Base-by-base conservation (phyloP, 2,888 invertebrate species). In the Leuctra nigra region DNA sequence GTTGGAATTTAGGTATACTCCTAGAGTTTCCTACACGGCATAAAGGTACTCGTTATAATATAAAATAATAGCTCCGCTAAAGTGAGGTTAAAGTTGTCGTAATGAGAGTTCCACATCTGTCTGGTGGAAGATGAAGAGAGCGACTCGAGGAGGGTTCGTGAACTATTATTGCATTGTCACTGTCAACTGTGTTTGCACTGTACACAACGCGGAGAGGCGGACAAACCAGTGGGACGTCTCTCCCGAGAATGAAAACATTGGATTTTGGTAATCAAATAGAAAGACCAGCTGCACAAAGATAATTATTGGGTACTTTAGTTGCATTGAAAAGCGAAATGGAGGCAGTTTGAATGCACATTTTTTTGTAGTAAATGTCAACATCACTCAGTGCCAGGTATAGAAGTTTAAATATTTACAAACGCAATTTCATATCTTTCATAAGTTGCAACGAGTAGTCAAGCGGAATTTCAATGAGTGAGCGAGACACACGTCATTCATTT, bases 61-160 rank as follows among this genome's bases (percentile, higher is more conserved):
- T 50, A 50, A 50, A 35, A 47, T 25, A n/a, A 24, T 33, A 35
- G 25, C 24, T 23, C 18, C 6, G 4, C 4, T 44, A 44, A 44
- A 44, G 44, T 44, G 50, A 50, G 50, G 50, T 50, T 50, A 44
- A n/a, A 18, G 50, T 35, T 35, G 50, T 33, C 50, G 22, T 20
- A 50, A 50, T 29, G 35, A 50, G 50, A 29, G 50, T 33, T 18
- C 11, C 35, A 35, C 50, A 50, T 50, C 50, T 50, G 50, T 33
- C 50, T 41, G 41, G 22, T 18, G 1, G 35, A 33, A 35, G 50
- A 20, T 25, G 2, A 18, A 25, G 11, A 16, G 4, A 41, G 14
- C 3, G 41, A 4, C 18, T 4, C 13, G 18, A 20, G 18, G 4
- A 41, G 7, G 20, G 4, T 41, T 11, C 2, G 41, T 41, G 20